phyloP scores from a whole-genome alignment of 2,797 vertebrate genomes.

The Podargus strigoides region DNA sequence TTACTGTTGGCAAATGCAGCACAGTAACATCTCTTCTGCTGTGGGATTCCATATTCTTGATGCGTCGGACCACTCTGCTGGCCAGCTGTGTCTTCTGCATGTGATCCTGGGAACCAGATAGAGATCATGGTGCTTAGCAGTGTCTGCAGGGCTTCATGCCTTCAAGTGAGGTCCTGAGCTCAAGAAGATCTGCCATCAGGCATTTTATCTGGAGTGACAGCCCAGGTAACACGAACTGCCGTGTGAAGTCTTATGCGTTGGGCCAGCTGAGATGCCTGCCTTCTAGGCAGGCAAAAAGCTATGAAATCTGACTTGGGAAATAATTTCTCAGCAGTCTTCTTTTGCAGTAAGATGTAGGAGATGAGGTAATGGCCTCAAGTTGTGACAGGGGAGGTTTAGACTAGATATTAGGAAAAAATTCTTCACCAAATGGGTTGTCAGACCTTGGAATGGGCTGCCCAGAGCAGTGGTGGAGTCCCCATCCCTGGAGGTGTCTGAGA shows the following conservation, averaged over 20 bases:
- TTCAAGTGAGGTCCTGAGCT: neutral
- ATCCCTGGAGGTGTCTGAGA: too few species aligned
- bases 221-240: neutral
- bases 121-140: neutral
- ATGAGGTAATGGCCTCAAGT: too few species aligned
- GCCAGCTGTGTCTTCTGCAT: neutral
- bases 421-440: too few species aligned
- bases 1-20: neutral
- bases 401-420: too few species aligned
- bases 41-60: neutral
- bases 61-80: neutral
- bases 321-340: neutral
- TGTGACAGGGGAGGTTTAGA: too few species aligned
- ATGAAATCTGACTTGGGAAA: neutral
- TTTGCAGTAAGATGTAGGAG: too few species aligned
- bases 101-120: neutral
- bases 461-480: too few species aligned
- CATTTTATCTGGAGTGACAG: neutral
- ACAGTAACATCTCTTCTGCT: neutral
- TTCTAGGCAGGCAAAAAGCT: neutral
- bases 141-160: neutral
- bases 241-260: neutral
- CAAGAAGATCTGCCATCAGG: neutral
- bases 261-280: neutral
- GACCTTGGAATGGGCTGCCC: too few species aligned